These are phyloP conservation scores for Pyralis farinalis DNA, from an alignment of 2,888 invertebrate species.

Conservation along the genomic window DNA sequence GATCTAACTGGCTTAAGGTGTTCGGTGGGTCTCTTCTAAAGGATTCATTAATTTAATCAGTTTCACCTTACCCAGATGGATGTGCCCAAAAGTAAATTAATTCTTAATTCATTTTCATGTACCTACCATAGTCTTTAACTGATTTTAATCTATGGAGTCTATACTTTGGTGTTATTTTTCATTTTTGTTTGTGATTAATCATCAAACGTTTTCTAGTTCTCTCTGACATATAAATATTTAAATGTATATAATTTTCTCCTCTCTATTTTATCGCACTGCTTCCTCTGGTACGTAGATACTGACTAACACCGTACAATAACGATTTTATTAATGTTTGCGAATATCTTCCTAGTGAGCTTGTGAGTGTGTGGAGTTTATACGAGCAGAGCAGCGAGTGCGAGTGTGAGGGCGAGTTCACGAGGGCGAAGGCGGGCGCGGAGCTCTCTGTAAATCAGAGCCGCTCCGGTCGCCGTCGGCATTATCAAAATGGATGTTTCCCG, in stretches of 20 bases:
- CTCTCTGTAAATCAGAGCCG: constrained; percentile 65
- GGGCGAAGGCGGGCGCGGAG: constrained; percentile 30
- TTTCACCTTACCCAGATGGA: constrained; percentile 33
- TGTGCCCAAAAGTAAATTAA: constrained; percentile 5
- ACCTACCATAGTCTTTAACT: neutral
- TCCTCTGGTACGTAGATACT: too few relatives aligned
- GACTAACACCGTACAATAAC: too few relatives aligned
- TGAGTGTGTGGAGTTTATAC: neutral
- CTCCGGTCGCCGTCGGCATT: constrained; percentile 75
- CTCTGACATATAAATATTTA: too few relatives aligned
- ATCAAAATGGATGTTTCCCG: constrained; percentile 77
- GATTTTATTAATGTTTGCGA: neutral
- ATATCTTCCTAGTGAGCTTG: neutral
- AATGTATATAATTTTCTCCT: too few relatives aligned
- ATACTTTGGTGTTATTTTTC: too few relatives aligned
- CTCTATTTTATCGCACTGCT: too few relatives aligned
- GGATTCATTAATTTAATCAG: constrained; percentile 74
- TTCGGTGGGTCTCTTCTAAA: constrained; percentile 51
- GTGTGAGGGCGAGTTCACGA: constrained; percentile 30
- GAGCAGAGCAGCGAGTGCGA: constrained; percentile 4
- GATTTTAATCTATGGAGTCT: too few relatives aligned
- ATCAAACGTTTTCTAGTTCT: too few relatives aligned
- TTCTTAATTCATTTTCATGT: neutral
- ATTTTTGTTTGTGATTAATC: too few relatives aligned
- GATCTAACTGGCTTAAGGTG: constrained; percentile 70